A percentile compares a stretch with the other conserved stretches of the same genome.
These are phyloP conservation scores for Lamellibrachia satsuma DNA, from an alignment of 2,888 invertebrate species.

Conservation along the genomic window DNA sequence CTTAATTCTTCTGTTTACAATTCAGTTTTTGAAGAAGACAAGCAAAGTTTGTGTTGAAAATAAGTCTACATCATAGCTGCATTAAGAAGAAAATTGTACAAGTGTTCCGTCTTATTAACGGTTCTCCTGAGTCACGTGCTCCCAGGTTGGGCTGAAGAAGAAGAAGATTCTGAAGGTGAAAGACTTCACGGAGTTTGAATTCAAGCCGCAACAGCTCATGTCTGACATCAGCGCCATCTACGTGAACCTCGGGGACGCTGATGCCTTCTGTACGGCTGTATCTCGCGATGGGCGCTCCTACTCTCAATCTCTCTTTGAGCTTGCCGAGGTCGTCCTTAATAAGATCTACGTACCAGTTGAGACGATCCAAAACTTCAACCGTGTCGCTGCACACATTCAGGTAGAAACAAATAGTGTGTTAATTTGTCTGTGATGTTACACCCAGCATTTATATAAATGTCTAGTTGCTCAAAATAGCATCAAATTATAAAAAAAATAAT, in stretches of 20 bases:
- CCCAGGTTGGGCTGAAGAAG: constrained; percentile 73
- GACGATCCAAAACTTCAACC: constrained; percentile 78
- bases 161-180: constrained; percentile 89
- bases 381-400: constrained; percentile 76
- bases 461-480: neutral
- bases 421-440: neutral
- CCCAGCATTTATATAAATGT: no score
- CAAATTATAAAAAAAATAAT: no score
- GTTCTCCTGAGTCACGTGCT: neutral
- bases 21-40: no score
- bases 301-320: constrained; percentile 82
- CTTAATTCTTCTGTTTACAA: no score
- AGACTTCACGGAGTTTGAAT: constrained; percentile 82
- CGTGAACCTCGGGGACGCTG: constrained; percentile 76
- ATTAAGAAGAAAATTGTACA: neutral
- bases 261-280: constrained; percentile 60
- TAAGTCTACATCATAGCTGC: no score
- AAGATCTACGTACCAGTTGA: constrained; percentile 79
- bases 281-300: constrained; percentile 86
- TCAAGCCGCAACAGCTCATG: constrained; percentile 89
- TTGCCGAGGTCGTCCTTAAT: constrained; percentile 82
- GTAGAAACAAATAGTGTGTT: constrained; percentile 41
- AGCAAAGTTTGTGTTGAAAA: no score
- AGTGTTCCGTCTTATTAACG: neutral
- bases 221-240: constrained; percentile 91